These are phyloP conservation scores for Meloidogyne hapla DNA, from an alignment of 1,140 invertebrate species.

Conservation along the genomic window DNA sequence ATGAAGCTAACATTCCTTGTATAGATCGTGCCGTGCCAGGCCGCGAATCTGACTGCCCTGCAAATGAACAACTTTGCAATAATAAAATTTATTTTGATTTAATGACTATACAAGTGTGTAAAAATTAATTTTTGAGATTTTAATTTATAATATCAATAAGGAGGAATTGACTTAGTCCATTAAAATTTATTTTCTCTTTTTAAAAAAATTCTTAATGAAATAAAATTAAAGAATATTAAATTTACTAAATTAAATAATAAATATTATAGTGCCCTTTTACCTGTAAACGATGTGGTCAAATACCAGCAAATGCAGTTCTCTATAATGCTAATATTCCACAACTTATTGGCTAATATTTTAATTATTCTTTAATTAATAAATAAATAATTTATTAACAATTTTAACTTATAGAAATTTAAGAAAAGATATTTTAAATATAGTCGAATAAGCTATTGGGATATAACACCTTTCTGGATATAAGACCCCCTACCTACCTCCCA, in stretches of 20 bases:
- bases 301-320: not conserved
- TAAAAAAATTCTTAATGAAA: not conserved
- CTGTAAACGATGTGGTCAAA: conserved; percentile 12
- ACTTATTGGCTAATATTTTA: conserved; percentile 3
- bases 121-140: not conserved
- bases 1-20: not conserved
- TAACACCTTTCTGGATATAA: no score
- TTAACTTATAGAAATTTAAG: no score
- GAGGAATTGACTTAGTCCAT: no score
- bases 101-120: conserved; percentile 18
- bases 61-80: conserved; percentile 9
- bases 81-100: conserved; percentile 11
- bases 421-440: no score
- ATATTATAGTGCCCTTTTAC: conserved; percentile 4
- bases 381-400: no score
- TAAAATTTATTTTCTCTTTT: not conserved
- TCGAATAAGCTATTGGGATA: no score
- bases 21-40: conserved; percentile 5
- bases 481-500: no score
- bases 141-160: not conserved
- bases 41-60: conserved; percentile 1
- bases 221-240: no score
- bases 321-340: conserved; percentile 10
- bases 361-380: no score
- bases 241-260: not conserved